Evolutionary conservation across 1,140 invertebrate genomes (phyloP), one percentile per base, ranked within the genome.

Genomic region (Euwallacea similis): DNA sequence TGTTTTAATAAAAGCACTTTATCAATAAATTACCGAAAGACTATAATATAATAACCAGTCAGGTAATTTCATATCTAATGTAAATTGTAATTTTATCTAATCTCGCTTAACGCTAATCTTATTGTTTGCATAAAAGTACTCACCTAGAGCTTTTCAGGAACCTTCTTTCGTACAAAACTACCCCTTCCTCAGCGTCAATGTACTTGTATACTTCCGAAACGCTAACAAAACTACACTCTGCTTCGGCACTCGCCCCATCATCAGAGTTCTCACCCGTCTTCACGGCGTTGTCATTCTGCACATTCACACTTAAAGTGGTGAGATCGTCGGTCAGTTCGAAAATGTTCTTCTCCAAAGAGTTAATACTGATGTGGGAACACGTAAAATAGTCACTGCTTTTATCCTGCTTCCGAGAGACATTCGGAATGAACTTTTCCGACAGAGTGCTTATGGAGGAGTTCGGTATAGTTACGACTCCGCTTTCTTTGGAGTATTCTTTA

Each of bases 191-290:
- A 67, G 82, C 81, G 81, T 93, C 91, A 54, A 88, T 86, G 79
- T 93, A 91, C 61, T 88, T 89, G 74, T 92, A 93, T 68, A 91
- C 88, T 78, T 92, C 91, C 15, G 89, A 86, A 11, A 90, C 80
- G 75, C 82, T 88, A 0, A 87, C 70, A 68, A 83, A 82, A 69
- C 75, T 78, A 16, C 77, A 15, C 42, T 60, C n/a, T 4, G 21
- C 4, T 33, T 33, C 21, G 21, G 21, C 21, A 33, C 21, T 33
- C 21, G 21, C 21, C 21, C 21, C 21, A 33, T 33, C 21, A 21
- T 15, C 33, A 41, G 16, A 41, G 10, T 11, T 8, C 13, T 55
- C n/a, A 7, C 9, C 33, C 8, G n/a, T 46, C 15, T n/a, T 50
- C 13, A 46, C 65, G 15, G 8, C 15, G 13, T 62, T 61, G 10